Evolutionary conservation across 2,113 vertebrate species (phyloP).

Genomic region (Hyaena hyaena): DNA sequence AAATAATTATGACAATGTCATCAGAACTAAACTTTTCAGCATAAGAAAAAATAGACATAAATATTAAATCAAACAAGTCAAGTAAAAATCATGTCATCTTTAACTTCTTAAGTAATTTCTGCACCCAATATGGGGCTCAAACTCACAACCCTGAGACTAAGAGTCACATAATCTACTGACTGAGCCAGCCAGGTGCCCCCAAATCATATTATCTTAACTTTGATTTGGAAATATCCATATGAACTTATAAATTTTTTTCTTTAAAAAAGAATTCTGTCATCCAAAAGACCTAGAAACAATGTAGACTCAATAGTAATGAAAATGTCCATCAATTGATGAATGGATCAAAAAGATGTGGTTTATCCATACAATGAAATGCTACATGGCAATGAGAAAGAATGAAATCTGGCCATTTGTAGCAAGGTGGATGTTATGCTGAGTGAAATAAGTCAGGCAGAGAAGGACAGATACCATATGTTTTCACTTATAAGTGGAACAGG

Average conservation of each 20-base stretch:
- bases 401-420: too few species aligned
- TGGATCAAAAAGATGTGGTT: too few species aligned
- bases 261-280: background rate
- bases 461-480: too few species aligned
- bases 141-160: background rate
- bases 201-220: background rate
- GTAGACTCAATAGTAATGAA: background rate
- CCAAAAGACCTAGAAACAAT: background rate
- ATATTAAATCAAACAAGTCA: background rate
- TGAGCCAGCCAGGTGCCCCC: background rate
- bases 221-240: background rate
- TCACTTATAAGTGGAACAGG: too few species aligned
- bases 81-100: background rate
- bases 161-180: background rate
- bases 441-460: too few species aligned
- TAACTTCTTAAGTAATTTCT: background rate
- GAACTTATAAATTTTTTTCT: background rate
- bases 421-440: too few species aligned
- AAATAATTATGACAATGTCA: background rate
- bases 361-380: too few species aligned
- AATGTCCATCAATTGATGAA: background rate
- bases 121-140: background rate
- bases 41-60: conserved; percentile 6
- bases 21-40: background rate
- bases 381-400: too few species aligned